Conservation (phyloP, 2,888 invertebrate genomes). For the Rhogogaster chlorosoma region DNA sequence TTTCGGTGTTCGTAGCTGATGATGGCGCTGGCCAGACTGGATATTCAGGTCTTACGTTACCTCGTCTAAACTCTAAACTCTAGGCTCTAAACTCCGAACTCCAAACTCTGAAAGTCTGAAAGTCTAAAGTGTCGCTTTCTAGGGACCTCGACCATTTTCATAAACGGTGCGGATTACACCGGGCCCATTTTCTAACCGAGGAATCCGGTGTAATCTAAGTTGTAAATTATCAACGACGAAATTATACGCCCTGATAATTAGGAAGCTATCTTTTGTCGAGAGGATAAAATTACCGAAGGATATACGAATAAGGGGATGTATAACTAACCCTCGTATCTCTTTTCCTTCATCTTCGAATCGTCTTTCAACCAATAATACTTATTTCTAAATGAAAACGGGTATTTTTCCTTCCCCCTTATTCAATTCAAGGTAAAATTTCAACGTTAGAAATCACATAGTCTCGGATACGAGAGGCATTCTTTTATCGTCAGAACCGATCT, state of each 20-base stretch:
- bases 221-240: slow-evolving; percentile 9
- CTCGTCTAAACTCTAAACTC: background rate
- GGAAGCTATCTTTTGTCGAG: background rate
- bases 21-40: background rate
- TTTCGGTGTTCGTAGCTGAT: background rate
- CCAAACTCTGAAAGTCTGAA: background rate
- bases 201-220: slow-evolving; percentile 34
- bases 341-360: background rate
- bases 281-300: background rate
- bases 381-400: background rate
- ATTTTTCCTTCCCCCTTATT: background rate
- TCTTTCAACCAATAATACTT: background rate
- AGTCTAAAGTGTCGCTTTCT: background rate
- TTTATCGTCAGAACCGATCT: slow-evolving; percentile 16
- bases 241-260: slow-evolving; percentile 18
- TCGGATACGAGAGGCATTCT: background rate
- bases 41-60: background rate
- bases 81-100: background rate
- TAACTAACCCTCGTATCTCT: background rate
- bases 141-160: slow-evolving; percentile 12
- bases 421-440: background rate
- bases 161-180: slow-evolving; percentile 13
- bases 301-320: background rate
- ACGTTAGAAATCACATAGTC: background rate
- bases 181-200: background rate